Base-by-base conservation (phyloP, 2,113 vertebrate genomes). In the Dicerorhinus sumatrensis region DNA sequence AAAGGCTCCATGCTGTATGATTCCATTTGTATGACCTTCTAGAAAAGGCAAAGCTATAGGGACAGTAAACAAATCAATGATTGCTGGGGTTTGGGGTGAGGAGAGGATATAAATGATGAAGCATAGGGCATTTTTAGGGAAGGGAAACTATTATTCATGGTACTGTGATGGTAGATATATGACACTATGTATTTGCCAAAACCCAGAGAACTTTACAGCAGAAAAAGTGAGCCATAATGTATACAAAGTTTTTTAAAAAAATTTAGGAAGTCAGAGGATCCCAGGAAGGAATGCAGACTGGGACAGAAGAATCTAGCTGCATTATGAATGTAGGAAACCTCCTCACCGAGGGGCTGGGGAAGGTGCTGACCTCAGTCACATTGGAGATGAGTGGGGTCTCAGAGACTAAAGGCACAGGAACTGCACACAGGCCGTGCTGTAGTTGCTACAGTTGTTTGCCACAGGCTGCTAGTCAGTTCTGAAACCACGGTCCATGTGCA, bases 11-110 rank as follows among this genome's bases (percentile, higher is more conserved):
- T 1, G 21, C n/a, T 33, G 23, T 27, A 16, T 54, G 58, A 48
- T 9, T 33, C 27, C 31, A 11, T 7, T 42, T 25, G 16, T 6
- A 11, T 2, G 58, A 42, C 27, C 29, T 82, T 80, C 36, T 46
- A 11, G 58, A 17, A 36, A 23, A 25, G 23, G 31, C 23, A 6
- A 60, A 23, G 20, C 31, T 31, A 3, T 0, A 18, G 36, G 33
- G 25, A 62, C 6, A 18, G 46, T 36, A 23, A 51, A 69, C 13
- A 51, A 3, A 63, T 0, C 0, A 2, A 3, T 4, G 2, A 8
- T 14, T 20, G 42, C 23, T 4, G 3, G 3, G 39, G 58, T 13
- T 21, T 42, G 46, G 17, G 58, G 18, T 20, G 23, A 21, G 23
- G 21, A 12, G 8, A 1, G 27, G 29, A 7, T 1, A 5, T 27